These are phyloP conservation scores for Drosophila sucinea DNA, from an alignment of 1,140 invertebrate genomes.

Conservation along the genomic window DNA sequence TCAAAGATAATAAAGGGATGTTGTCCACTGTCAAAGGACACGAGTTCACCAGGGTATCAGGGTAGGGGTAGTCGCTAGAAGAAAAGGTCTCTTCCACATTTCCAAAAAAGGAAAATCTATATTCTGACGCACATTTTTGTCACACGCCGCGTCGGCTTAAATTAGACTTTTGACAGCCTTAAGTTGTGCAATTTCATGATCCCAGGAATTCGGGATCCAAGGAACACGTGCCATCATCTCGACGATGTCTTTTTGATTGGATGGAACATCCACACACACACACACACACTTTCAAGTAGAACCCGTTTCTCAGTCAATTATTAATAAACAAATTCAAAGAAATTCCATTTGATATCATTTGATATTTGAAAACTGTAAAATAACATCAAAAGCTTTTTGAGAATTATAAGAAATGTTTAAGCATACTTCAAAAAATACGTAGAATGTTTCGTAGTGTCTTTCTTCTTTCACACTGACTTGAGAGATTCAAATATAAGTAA, in stretches of 20 bases:
- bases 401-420: no score
- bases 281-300: background rate
- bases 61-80: slow-evolving; percentile 14
- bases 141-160: slow-evolving; percentile 67
- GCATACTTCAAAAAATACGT: no score
- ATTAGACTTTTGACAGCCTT: slow-evolving; percentile 71
- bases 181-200: slow-evolving; percentile 68
- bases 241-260: slow-evolving; percentile 37
- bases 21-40: slow-evolving; percentile 10
- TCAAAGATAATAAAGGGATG: slow-evolving; percentile 70
- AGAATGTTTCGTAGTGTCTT: no score
- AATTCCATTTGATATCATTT: background rate
- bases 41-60: background rate
- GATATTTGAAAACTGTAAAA: background rate
- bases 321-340: slow-evolving; percentile 5
- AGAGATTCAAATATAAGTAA: no score
- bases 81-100: slow-evolving; percentile 49
- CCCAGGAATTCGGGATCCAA: slow-evolving; percentile 33
- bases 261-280: background rate
- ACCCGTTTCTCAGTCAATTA: background rate
- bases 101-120: slow-evolving; percentile 24
- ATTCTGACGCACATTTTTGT: slow-evolving; percentile 15
- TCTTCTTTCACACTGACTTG: no score
- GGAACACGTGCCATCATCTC: slow-evolving; percentile 42
- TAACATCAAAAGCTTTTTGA: no score